Base-by-base conservation (phyloP, 2,888 invertebrate species). In the Oxyteleia sp. region DNA sequence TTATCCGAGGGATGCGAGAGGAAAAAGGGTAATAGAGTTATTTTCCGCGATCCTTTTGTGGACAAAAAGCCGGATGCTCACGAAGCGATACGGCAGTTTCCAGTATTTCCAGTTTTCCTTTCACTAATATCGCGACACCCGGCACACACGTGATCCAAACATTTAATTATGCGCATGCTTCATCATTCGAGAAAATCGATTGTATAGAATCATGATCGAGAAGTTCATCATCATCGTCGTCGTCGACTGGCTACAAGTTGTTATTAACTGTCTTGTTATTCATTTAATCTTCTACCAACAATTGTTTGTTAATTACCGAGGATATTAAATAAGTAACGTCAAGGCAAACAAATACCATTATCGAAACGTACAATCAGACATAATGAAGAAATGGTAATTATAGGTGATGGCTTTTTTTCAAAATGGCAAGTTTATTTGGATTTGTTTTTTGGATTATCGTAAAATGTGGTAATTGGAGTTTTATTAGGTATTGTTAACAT, bases 131-230 rank as follows among this genome's bases (percentile, higher is more conserved):
- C 68, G 53, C 53, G 45, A 53, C 64, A 64, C 55, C 32, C 18
- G 4, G 35, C 11, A 16, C 29, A 49, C 15, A 45, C 23, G 15
- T 23, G 23, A 55, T 55, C 32, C 11, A 47, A 47, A 47, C 55
- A 47, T 64, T 74, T 74, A 63, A 74, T 74, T 64, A 74, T 64
- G 43, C 55, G 38, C 47, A 53, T 55, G 64, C 26, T 53, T 53
- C 53, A 45, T 68, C 38, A 51, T 43, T 68, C 55, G 15, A 64
- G 26, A 45, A 74, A 55, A 64, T 64, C 63, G 26, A 55, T 53
- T 63, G 32, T 55, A 55, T 43, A 53, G 47, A 74, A 64, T 64
- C 15, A 55, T 18, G 15, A 43, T 55, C 41, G 26, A 68, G 53
- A 53, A 29, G 16, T 51, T 53, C 41, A 53, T 38, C 66, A 23